phyloP scores from a whole-genome alignment of 1,140 invertebrate genomes.

The Hirudo medicinalis region DNA sequence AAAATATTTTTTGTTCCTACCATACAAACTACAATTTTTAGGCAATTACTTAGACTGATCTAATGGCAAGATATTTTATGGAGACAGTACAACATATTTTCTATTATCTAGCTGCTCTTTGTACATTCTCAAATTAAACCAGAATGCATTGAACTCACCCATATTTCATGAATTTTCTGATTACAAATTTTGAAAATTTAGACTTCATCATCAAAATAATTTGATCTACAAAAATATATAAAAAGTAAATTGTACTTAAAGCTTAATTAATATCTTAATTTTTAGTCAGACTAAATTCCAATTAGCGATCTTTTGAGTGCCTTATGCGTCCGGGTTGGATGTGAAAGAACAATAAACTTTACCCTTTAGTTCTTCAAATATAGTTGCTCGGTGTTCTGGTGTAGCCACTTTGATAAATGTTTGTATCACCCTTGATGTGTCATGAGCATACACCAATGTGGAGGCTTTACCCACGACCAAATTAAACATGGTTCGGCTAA shows the following conservation, averaged over 20 bases:
- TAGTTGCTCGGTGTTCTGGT: slow-evolving; percentile 51
- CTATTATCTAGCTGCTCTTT: too few relatives aligned
- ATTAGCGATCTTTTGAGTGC: too few relatives aligned
- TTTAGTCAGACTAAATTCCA: not conserved
- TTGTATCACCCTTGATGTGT: slow-evolving; percentile 73
- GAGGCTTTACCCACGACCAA: slow-evolving; percentile 56
- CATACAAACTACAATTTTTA: too few relatives aligned
- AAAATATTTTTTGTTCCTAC: too few relatives aligned
- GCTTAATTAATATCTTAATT: slow-evolving; percentile 17
- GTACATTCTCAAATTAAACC: slow-evolving; percentile 14
- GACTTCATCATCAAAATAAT: slow-evolving; percentile 61
- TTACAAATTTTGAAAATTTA: slow-evolving; percentile 73
- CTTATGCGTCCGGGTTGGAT: too few relatives aligned
- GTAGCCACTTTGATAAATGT: slow-evolving; percentile 64
- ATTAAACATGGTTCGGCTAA: slow-evolving; percentile 44
- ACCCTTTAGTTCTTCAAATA: slow-evolving; percentile 59
- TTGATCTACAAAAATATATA: slow-evolving; percentile 38
- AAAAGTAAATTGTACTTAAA: not conserved
- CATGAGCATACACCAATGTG: slow-evolving; percentile 63
- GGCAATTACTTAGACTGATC: too few relatives aligned
- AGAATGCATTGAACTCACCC: slow-evolving; percentile 42
- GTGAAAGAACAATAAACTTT: slow-evolving; percentile 9
- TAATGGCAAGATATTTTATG: too few relatives aligned
- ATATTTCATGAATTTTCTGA: slow-evolving; percentile 67
- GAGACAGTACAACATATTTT: too few relatives aligned